Base-by-base conservation (phyloP, 2,797 vertebrate genomes). In the Alauda arvensis region DNA sequence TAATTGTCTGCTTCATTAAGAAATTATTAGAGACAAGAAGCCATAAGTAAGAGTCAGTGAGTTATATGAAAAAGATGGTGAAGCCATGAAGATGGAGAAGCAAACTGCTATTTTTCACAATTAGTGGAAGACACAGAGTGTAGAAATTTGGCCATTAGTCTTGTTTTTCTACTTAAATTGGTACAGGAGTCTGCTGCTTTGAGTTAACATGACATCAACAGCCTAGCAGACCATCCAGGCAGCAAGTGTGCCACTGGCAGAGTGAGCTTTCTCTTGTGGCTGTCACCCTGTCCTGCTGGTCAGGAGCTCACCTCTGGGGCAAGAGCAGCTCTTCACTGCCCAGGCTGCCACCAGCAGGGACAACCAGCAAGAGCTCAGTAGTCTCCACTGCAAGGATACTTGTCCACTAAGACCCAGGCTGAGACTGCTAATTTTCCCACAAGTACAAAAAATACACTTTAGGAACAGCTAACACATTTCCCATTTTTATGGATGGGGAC, bases 21-120 rank as follows among this genome's bases (percentile, higher is more conserved):
- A 88, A 93, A 85, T 79, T 14, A 62, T 70, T 49, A 90, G 51
- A 70, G 61, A 39, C 49, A 69, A 87, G 55, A 81, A 89, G 37
- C 26, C 43, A 46, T 79, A 80, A 84, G 63, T 71, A 61, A 62
- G 80, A 85, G 48, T 74, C 61, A 31, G 40, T 5, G 5, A 87
- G 19, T 77, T 85, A 46, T 14, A 77, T 13, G 26, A 84, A 55
- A 45, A 76, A 43, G 63, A 81, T 23, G 8, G 39, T 28, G 59
- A 78, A 88, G 57, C 26, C 60, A 94, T 74, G 21, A 94, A 60
- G 34, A 81, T 25, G 18, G 34, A 79, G 48, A 69, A 60, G 29
- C 28, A 90, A 85, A 83, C 18, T 19, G 48, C n/a, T 57, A 66
- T 78, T 92, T 93, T 88, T 76, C 74, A 67, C 0, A 0, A 53